These are phyloP conservation scores for Athene noctua DNA, from an alignment of 2,113 vertebrate genomes.

Conservation along the genomic window DNA sequence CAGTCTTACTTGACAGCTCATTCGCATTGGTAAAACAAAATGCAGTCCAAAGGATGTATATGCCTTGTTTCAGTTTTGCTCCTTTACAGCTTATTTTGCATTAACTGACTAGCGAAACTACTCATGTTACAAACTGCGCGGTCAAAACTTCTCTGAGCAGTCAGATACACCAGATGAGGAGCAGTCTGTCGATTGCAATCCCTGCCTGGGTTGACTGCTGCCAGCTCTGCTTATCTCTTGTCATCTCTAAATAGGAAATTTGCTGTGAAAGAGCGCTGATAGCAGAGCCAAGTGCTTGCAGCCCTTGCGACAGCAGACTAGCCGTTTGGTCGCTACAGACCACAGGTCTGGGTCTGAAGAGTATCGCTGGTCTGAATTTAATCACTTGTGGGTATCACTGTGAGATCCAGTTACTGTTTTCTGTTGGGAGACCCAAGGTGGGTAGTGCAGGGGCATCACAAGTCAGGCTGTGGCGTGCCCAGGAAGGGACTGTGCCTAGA, in stretches of 20 bases:
- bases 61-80: accelerated
- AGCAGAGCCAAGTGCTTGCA: not conserved
- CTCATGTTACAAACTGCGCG: accelerated
- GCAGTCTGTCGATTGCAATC: accelerated
- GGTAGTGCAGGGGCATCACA: not conserved
- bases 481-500: accelerated
- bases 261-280: not conserved
- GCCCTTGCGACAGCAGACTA: no score
- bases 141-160: not conserved
- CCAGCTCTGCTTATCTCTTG: not conserved
- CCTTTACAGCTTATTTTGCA: not conserved
- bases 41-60: accelerated
- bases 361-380: accelerated
- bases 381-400: accelerated
- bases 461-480: not conserved
- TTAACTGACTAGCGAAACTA: not conserved
- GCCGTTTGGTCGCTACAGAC: not conserved
- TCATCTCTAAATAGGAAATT: not conserved
- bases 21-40: accelerated
- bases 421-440: accelerated
- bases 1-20: accelerated
- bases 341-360: not conserved
- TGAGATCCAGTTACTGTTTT: not conserved
- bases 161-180: accelerated
- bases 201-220: not conserved